Evolutionary conservation across 2,797 vertebrate genomes (phyloP).

Genomic region (Apodemus agrarius): DNA sequence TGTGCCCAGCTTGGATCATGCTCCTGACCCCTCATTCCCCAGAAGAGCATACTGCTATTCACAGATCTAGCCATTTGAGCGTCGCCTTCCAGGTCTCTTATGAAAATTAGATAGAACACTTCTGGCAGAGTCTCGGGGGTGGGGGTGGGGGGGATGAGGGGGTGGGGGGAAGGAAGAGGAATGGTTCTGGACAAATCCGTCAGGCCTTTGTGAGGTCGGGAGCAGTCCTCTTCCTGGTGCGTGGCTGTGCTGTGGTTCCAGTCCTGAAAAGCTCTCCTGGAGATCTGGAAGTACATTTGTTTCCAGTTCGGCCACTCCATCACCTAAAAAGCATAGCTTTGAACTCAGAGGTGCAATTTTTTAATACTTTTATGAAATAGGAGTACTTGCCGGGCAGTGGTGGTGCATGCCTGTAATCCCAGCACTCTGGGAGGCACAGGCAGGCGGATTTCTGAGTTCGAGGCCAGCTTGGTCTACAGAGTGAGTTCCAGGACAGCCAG

Average conservation of each 20-base stretch:
- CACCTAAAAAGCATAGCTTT: not conserved
- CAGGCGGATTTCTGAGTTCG: too few species aligned
- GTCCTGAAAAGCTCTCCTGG: not conserved
- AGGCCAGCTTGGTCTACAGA: too few species aligned
- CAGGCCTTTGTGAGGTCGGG: not conserved
- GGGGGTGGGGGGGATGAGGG: too few species aligned
- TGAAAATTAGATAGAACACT: not conserved
- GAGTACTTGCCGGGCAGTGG: not conserved
- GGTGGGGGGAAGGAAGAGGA: not conserved
- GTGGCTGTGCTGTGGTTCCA: rapidly evolving
- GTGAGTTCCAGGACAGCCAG: too few species aligned
- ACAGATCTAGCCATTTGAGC: not conserved
- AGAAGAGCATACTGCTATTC: not conserved
- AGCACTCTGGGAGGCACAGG: too few species aligned
- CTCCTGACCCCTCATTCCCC: not conserved
- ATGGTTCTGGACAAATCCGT: not conserved
- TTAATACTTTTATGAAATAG: not conserved
- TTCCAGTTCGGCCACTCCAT: not conserved
- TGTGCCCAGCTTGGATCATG: not conserved
- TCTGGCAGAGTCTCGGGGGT: not conserved
- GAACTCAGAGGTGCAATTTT: not conserved
- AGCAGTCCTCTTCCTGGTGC: not conserved
- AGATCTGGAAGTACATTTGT: not conserved
- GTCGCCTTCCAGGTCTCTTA: not conserved
- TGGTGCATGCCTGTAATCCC: too few species aligned